These are phyloP conservation scores for Cervus canadensis DNA, from an alignment of 2,113 vertebrate species.

Conservation along the genomic window DNA sequence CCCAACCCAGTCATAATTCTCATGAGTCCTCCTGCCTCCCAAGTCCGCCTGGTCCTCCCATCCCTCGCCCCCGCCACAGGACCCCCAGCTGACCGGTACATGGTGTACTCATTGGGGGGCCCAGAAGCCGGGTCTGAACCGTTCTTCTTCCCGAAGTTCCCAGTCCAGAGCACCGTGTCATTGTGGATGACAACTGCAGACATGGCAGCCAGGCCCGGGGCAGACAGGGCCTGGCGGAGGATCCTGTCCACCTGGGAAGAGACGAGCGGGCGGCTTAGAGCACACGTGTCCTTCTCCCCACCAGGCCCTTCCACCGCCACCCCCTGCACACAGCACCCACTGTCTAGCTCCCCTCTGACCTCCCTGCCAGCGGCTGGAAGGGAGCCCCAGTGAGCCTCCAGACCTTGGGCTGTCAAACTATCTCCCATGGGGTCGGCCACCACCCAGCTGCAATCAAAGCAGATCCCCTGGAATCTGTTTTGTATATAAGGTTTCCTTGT, in stretches of 20 bases:
- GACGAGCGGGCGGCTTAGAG: neutral
- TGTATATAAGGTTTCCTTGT: neutral
- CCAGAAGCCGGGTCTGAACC: conserved; percentile 84
- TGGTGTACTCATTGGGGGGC: conserved; percentile 88
- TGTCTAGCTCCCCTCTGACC: neutral
- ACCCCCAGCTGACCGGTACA: conserved; percentile 87
- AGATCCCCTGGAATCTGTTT: neutral
- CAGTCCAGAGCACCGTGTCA: conserved; percentile 93
- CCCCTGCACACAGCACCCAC: neutral
- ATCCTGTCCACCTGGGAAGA: conserved; percentile 84
- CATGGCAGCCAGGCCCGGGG: conserved; percentile 84
- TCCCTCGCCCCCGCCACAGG: neutral
- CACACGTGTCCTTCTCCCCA: rapidly evolving
- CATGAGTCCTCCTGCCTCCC: neutral
- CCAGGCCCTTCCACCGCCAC: neutral
- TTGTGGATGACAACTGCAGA: conserved; percentile 92
- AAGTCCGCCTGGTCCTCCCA: neutral
- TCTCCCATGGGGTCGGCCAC: rapidly evolving
- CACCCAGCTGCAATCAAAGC: neutral
- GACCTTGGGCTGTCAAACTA: neutral
- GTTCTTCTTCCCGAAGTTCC: conserved; percentile 92
- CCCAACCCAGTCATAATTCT: neutral
- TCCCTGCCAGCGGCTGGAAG: neutral
- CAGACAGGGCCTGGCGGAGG: conserved; percentile 80
- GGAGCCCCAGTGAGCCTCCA: neutral